phyloP scores from a whole-genome alignment of 2,113 vertebrate species.

The Sorex fumeus region DNA sequence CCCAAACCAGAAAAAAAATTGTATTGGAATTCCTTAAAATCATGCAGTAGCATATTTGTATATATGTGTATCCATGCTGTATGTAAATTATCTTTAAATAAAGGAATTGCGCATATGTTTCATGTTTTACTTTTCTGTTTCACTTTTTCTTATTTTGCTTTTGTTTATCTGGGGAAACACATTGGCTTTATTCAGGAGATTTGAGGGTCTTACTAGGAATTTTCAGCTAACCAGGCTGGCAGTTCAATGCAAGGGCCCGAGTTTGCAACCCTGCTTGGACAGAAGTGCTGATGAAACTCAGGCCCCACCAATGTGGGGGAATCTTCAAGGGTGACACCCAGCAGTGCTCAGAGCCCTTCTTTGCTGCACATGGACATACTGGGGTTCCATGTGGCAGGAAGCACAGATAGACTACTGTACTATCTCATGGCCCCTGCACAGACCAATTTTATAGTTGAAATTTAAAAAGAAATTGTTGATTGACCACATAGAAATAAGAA shows the following conservation, averaged over 20 bases:
- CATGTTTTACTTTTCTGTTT: background rate
- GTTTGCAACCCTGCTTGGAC: no score
- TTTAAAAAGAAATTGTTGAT: background rate
- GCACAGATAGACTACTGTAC: no score
- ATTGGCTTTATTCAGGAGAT: background rate
- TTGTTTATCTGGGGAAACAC: no score
- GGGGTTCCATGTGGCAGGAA: no score
- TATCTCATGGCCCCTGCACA: background rate
- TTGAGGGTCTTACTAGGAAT: no score
- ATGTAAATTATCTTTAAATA: background rate
- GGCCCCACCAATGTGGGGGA: no score
- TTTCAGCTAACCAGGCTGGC: background rate
- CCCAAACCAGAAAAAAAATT: no score
- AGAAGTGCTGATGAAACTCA: no score
- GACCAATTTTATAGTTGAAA: slow-evolving; percentile 14
- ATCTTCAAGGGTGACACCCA: no score
- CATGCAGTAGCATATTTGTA: background rate
- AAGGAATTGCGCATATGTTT: background rate
- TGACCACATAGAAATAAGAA: background rate
- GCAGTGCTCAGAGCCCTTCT: no score
- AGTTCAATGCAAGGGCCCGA: no score
- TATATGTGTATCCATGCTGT: background rate
- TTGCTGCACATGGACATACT: no score
- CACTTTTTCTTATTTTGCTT: background rate
- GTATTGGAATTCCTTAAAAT: background rate